Percentiles rank a stretch among this genome's conserved stretches.
phyloP scores from a whole-genome alignment of 1,140 invertebrate genomes.

The Epicauta chinensis region DNA sequence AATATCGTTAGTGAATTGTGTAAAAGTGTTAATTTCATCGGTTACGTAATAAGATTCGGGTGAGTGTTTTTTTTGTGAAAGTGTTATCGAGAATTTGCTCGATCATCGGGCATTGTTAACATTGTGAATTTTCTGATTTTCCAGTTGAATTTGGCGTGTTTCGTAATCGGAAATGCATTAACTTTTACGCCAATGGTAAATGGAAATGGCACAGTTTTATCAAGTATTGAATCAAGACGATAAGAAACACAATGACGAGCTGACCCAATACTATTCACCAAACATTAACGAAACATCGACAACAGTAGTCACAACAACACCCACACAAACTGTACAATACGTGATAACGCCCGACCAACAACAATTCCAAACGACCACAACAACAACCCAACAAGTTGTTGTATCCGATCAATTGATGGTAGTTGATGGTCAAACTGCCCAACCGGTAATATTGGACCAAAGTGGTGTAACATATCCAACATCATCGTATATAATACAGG shows the following conservation, averaged over 20 bases:
- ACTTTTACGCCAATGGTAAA: too few relatives aligned
- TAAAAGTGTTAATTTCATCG: too few relatives aligned
- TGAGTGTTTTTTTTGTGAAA: too few relatives aligned
- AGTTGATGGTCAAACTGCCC: constrained; percentile 22
- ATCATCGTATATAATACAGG: constrained; percentile 19
- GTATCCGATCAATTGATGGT: constrained; percentile 35
- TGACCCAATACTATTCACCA: constrained; percentile 34
- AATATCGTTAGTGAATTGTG: too few relatives aligned
- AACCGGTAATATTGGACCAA: constrained; percentile 28
- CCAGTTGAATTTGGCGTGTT: too few relatives aligned
- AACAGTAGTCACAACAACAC: background rate
- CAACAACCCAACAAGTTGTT: constrained; percentile 27
- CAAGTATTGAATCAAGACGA: constrained; percentile 38
- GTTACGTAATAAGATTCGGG: too few relatives aligned
- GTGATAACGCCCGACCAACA: constrained; percentile 27
- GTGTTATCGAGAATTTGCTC: too few relatives aligned
- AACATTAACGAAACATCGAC: constrained; percentile 29
- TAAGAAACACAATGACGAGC: constrained; percentile 26
- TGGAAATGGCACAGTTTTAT: constrained; percentile 41
- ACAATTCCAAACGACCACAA: constrained; percentile 22
- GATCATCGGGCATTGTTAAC: too few relatives aligned
- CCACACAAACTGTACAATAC: constrained; percentile 25
- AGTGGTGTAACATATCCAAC: constrained; percentile 23
- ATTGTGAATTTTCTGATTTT: too few relatives aligned
- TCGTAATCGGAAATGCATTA: too few relatives aligned